phyloP scores from a whole-genome alignment of 1,140 invertebrate genomes.

The Gyrodactylus salaris region DNA sequence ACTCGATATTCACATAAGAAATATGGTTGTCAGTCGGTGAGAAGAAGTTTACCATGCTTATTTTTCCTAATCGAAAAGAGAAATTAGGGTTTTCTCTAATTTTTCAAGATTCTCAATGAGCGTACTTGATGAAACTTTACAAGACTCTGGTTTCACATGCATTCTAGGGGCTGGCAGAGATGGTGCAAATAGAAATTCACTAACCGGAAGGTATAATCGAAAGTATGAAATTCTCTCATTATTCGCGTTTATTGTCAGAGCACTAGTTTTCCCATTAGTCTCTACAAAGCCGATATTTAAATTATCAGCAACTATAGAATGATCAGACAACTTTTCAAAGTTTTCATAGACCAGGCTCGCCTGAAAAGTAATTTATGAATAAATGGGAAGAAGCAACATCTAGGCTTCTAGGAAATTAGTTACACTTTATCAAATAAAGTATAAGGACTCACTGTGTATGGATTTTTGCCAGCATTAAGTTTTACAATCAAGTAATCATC shows the following conservation, averaged over 20 bases:
- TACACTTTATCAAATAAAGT: too few relatives aligned
- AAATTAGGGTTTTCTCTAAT: too few relatives aligned
- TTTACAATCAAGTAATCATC: too few relatives aligned
- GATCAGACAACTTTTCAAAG: not conserved
- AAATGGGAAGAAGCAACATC: too few relatives aligned
- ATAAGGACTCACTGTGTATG: too few relatives aligned
- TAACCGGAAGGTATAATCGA: not conserved
- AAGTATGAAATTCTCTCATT: too few relatives aligned
- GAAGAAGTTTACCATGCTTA: not conserved
- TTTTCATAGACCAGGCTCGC: not conserved
- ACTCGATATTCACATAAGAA: not conserved
- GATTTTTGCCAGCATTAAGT: too few relatives aligned
- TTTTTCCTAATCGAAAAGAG: too few relatives aligned
- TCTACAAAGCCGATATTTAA: not conserved
- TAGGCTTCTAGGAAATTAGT: too few relatives aligned
- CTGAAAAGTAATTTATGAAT: too few relatives aligned
- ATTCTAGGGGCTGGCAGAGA: not conserved
- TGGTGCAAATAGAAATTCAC: not conserved
- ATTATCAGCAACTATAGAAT: not conserved
- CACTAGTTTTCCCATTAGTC: not conserved
- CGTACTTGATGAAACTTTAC: not conserved
- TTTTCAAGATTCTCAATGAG: too few relatives aligned
- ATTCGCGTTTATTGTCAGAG: not conserved
- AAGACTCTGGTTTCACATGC: not conserved
- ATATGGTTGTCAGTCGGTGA: not conserved